Conservation (phyloP, 2,888 invertebrate species). For the Tenthredo amoena region DNA sequence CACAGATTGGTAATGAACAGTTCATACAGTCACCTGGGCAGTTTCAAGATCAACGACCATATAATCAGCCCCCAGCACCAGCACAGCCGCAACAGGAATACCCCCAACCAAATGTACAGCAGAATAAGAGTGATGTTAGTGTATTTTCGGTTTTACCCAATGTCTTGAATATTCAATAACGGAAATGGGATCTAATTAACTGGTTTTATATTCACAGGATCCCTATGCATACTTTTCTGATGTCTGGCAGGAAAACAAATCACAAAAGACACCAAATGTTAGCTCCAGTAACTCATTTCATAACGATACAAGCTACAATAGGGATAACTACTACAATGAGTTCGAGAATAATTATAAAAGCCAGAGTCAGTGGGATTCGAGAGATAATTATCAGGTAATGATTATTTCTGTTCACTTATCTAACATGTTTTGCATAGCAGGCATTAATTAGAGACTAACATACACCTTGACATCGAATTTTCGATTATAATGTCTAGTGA, state of each 20-base stretch:
- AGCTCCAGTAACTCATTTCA: constrained; percentile 67
- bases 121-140: constrained; percentile 71
- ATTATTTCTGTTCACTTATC: not conserved
- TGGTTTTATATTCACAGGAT: constrained; percentile 65
- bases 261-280: constrained; percentile 65
- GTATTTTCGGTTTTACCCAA: not conserved
- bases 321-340: constrained; percentile 67
- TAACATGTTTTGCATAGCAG: not conserved
- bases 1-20: constrained; percentile 61
- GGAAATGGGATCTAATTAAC: not conserved
- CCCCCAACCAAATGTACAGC: constrained; percentile 66
- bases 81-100: constrained; percentile 64
- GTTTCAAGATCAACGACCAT: constrained; percentile 67
- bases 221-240: constrained; percentile 76
- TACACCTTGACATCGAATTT: not conserved
- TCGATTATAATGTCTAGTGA: not conserved
- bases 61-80: constrained; percentile 66
- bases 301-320: constrained; percentile 68
- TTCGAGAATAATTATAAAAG: constrained; percentile 71
- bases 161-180: not conserved
- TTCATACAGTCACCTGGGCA: constrained; percentile 60
- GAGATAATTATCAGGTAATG: constrained; percentile 70
- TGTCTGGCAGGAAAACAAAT: constrained; percentile 75
- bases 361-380: constrained; percentile 70
- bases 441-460: not conserved